These are phyloP conservation scores for Plestiodon gilberti DNA, from an alignment of 2,113 vertebrate genomes.

Conservation along the genomic window DNA sequence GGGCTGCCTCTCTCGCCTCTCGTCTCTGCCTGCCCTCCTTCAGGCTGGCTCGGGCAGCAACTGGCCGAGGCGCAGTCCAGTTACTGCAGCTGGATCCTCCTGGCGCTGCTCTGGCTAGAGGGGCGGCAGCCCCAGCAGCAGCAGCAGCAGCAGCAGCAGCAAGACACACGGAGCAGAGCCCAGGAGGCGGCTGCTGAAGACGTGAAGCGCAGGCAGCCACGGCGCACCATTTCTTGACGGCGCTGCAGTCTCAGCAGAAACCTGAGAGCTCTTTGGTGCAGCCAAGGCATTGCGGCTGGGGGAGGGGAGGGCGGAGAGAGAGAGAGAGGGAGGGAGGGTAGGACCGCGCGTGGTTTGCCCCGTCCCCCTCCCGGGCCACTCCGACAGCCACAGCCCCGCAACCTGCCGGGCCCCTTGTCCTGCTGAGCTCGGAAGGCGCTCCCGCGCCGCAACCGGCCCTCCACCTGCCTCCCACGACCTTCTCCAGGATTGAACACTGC, in stretches of 20 bases:
- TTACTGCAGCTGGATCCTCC: constrained; percentile 50
- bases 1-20: background rate
- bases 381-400: background rate
- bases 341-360: constrained; percentile 9
- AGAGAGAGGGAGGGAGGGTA: constrained; percentile 52
- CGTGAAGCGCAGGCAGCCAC: constrained; percentile 79
- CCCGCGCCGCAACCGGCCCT: background rate
- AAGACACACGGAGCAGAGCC: constrained; percentile 29
- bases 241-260: constrained; percentile 94
- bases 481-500: constrained; percentile 55
- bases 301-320: too few relatives aligned
- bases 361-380: background rate
- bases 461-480: constrained; percentile 37
- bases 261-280: constrained; percentile 78
- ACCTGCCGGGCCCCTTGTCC: constrained; percentile 35
- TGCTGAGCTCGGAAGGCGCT: background rate
- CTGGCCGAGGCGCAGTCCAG: constrained; percentile 41
- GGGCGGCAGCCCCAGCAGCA: constrained; percentile 24
- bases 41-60: constrained; percentile 50
- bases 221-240: constrained; percentile 87
- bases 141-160: constrained; percentile 47
- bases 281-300: constrained; percentile 42
- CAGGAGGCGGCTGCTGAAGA: constrained; percentile 71
- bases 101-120: constrained; percentile 28
- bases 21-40: constrained; percentile 8